Evolutionary conservation across 2,888 invertebrate species (phyloP).

Genomic region (Amiota mariae): DNA sequence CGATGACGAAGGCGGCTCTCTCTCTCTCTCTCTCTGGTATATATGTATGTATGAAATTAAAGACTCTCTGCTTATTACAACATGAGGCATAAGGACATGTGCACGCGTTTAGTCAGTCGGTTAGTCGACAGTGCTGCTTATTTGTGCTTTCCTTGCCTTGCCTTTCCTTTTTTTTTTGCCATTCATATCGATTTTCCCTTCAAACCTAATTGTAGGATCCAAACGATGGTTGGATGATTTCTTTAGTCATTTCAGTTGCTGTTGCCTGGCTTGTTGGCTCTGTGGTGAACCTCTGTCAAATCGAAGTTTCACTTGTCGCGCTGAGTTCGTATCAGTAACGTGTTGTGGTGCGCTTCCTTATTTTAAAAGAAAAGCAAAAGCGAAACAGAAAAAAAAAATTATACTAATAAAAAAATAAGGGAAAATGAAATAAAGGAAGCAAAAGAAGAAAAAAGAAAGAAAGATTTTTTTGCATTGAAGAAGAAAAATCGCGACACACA

Average conservation of each 20-base stretch:
- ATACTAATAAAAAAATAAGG: neutral
- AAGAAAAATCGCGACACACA: conserved; percentile 1
- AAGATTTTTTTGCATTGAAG: conserved; percentile 5
- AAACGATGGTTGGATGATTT: neutral
- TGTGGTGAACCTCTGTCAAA: conserved; percentile 59
- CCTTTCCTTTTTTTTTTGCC: conserved; percentile 32
- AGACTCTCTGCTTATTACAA: neutral
- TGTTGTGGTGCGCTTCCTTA: conserved; percentile 55
- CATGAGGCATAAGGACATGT: conserved; percentile 29
- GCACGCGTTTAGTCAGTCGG: conserved; percentile 38
- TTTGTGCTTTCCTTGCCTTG: conserved; percentile 65
- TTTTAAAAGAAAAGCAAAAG: conserved; percentile 36
- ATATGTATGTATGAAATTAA: conserved; percentile 17
- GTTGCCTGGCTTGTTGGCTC: conserved; percentile 45
- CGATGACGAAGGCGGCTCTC: conserved; percentile 27
- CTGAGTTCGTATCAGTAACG: conserved; percentile 61
- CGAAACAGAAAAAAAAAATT: neutral
- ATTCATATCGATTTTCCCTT: conserved; percentile 64
- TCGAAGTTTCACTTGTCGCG: conserved; percentile 66
- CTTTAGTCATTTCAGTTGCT: conserved; percentile 44
- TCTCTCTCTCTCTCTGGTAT: conserved; percentile 35
- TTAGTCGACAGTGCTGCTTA: conserved; percentile 42
- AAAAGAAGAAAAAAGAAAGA: neutral
- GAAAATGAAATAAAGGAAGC: conserved; percentile 7
- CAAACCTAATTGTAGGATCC: conserved; percentile 42